These are phyloP conservation scores for Tillus elongatus DNA, from an alignment of 2,888 invertebrate species.

Conservation along the genomic window DNA sequence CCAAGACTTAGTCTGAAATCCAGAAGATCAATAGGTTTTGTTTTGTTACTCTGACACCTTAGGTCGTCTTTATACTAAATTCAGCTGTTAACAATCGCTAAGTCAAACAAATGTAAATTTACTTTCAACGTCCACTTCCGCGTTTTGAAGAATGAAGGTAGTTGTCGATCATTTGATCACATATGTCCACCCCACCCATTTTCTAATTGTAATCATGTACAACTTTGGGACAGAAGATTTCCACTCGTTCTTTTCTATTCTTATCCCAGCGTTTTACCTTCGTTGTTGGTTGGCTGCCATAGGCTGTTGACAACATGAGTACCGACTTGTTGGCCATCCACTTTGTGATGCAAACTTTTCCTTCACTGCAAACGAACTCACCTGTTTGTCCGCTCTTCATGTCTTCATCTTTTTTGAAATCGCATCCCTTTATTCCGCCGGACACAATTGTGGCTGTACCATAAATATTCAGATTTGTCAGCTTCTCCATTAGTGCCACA, in stretches of 20 bases:
- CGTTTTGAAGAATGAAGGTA: conserved; percentile 26
- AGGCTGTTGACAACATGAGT: too few relatives aligned
- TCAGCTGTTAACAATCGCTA: conserved; percentile 22
- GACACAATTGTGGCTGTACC: conserved; percentile 21
- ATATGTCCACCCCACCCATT: too few relatives aligned
- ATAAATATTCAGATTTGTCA: conserved; percentile 13
- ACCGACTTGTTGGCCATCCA: too few relatives aligned
- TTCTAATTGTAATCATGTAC: too few relatives aligned
- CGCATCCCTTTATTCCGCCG: conserved; percentile 16
- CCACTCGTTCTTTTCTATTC: too few relatives aligned
- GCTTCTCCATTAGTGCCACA: conserved; percentile 15
- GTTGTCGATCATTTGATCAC: conserved; percentile 26
- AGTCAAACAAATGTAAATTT: too few relatives aligned
- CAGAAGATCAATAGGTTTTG: conserved; percentile 13
- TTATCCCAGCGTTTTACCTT: too few relatives aligned
- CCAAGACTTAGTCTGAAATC: conserved; percentile 13
- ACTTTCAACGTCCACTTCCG: conserved; percentile 30
- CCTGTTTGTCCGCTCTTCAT: conserved; percentile 24
- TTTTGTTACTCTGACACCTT: too few relatives aligned
- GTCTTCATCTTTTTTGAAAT: conserved; percentile 22
- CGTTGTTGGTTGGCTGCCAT: too few relatives aligned
- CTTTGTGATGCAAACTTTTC: too few relatives aligned
- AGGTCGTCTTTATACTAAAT: conserved; percentile 19
- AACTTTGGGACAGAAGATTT: too few relatives aligned
- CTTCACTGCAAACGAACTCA: conserved; percentile 20